A percentile compares a stretch with the other conserved stretches of the same genome.
Conservation (phyloP, 2,113 vertebrate species). For the Actenoides hombroni region DNA sequence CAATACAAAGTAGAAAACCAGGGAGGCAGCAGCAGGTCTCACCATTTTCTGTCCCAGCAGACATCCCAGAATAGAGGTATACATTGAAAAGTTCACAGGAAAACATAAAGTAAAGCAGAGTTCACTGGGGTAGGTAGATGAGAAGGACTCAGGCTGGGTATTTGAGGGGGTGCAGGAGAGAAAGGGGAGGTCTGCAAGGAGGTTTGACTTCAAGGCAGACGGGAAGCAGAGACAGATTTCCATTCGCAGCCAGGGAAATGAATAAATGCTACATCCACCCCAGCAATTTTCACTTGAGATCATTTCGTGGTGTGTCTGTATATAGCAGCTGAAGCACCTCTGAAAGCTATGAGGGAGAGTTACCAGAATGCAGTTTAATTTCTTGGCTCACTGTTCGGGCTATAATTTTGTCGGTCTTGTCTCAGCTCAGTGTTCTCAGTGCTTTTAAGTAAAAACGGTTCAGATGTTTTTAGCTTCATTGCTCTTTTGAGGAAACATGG, state of each 20-base stretch:
- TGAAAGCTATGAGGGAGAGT: not conserved
- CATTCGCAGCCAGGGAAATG: conserved; percentile 63
- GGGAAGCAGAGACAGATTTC: conserved; percentile 57
- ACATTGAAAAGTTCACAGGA: not conserved
- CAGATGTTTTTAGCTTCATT: not conserved
- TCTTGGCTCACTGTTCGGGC: not conserved
- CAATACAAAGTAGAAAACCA: conserved; percentile 10
- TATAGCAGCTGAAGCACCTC: not conserved
- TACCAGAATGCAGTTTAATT: conserved; percentile 15
- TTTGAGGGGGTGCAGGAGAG: not conserved
- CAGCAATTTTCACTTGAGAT: conserved; percentile 69
- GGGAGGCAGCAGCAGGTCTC: not conserved
- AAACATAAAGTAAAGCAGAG: not conserved
- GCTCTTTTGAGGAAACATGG: not conserved
- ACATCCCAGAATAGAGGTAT: not conserved
- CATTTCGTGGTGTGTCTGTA: conserved; percentile 47
- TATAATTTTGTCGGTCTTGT: not conserved
- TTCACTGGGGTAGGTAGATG: not conserved
- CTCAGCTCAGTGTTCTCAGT: not conserved
- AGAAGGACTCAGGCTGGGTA: not conserved
- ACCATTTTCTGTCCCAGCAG: not conserved
- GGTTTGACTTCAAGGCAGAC: not conserved
- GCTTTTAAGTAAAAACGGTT: not conserved
- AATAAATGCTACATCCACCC: conserved; percentile 52
- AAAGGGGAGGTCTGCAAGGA: not conserved